Percentiles rank a stretch among this genome's conserved stretches.
These are phyloP conservation scores for Meiosimyza platycephala DNA, from an alignment of 2,888 invertebrate genomes.

Conservation along the genomic window DNA sequence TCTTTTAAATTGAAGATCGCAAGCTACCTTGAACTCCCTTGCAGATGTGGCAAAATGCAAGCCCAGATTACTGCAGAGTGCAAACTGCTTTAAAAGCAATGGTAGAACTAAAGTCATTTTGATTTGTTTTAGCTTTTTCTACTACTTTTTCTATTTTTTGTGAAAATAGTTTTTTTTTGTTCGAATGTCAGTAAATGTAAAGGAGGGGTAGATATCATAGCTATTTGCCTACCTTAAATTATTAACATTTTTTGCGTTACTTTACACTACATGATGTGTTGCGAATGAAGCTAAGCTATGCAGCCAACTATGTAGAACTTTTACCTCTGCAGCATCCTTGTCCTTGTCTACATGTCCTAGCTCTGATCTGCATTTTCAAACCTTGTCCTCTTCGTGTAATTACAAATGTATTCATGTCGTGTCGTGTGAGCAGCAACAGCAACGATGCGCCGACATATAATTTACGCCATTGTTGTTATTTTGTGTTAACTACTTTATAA, in stretches of 20 bases:
- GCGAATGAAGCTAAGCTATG: not conserved
- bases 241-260: not conserved
- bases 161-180: too few species aligned
- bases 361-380: not conserved
- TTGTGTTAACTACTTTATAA: slow-evolving; percentile 48
- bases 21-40: too few species aligned
- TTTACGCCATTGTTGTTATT: slow-evolving; percentile 48
- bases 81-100: too few species aligned
- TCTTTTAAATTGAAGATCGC: too few species aligned
- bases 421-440: slow-evolving; percentile 6
- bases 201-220: too few species aligned
- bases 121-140: too few species aligned
- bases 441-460: slow-evolving; percentile 37
- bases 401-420: slow-evolving; percentile 28
- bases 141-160: too few species aligned
- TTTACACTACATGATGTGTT: not conserved
- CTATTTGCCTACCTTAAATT: too few species aligned
- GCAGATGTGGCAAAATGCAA: too few species aligned
- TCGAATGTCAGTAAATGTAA: too few species aligned
- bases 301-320: not conserved
- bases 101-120: too few species aligned
- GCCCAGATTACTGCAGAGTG: too few species aligned
- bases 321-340: not conserved
- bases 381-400: slow-evolving; percentile 13
- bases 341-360: not conserved